phyloP scores from a whole-genome alignment of 2,113 vertebrate genomes.

The Cryptotis parvus region DNA sequence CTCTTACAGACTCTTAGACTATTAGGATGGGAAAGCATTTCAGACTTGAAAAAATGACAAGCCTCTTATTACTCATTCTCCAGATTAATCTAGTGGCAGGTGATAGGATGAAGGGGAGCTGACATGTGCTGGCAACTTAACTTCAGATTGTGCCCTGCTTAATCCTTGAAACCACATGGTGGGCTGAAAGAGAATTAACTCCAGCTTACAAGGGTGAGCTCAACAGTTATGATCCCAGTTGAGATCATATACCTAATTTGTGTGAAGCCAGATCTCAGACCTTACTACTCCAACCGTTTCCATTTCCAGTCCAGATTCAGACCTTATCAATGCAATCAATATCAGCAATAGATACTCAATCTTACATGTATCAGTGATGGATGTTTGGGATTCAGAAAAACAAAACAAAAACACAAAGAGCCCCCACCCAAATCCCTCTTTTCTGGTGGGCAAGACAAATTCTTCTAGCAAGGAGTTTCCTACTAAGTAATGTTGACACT shows the following conservation, averaged over 20 bases:
- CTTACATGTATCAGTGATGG: constrained; percentile 39
- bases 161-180: not conserved
- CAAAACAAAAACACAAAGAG: not conserved
- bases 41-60: not conserved
- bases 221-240: rapidly evolving
- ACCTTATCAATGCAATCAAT: not conserved
- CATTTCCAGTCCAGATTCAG: not conserved
- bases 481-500: not conserved
- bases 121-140: not conserved
- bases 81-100: not conserved
- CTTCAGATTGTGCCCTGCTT: not conserved
- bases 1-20: not conserved
- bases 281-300: not conserved
- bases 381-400: constrained; percentile 35
- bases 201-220: not conserved
- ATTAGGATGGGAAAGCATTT: not conserved
- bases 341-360: not conserved
- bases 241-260: not conserved
- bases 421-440: not conserved
- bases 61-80: not conserved
- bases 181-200: not conserved
- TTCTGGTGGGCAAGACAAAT: not conserved
- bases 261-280: not conserved
- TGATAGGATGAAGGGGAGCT: not conserved
- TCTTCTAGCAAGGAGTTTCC: not conserved